These are phyloP conservation scores for Brenthis hecate DNA, from an alignment of 2,888 invertebrate genomes.

Conservation along the genomic window DNA sequence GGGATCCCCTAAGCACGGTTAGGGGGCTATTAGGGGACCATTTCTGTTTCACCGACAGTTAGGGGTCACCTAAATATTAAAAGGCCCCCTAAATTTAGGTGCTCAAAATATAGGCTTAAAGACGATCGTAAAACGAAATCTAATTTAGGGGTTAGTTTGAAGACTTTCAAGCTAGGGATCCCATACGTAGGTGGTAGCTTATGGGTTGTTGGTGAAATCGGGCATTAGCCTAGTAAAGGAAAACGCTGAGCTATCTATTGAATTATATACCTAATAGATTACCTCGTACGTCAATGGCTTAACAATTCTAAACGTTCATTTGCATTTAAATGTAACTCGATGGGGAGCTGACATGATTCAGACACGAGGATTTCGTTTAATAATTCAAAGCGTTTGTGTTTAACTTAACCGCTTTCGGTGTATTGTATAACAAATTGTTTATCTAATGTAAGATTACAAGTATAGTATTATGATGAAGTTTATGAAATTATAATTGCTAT, in stretches of 20 bases:
- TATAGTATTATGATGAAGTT: constrained; percentile 3
- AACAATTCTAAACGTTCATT: constrained; percentile 18
- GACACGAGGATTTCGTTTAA: constrained; percentile 16
- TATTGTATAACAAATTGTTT: background rate
- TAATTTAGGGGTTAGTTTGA: no score
- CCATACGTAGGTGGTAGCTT: no score
- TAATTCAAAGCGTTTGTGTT: constrained; percentile 16
- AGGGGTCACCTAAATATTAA: no score
- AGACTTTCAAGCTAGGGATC: no score
- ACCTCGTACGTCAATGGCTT: constrained; percentile 15
- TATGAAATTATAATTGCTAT: background rate
- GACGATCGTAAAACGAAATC: no score
- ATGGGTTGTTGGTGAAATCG: no score
- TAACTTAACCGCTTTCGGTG: background rate
- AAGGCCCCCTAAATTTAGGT: no score
- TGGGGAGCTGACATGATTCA: constrained; percentile 14
- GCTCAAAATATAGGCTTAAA: no score
- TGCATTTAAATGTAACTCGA: constrained; percentile 22
- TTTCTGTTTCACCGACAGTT: no score
- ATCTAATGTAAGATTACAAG: background rate
- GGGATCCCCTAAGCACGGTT: no score
- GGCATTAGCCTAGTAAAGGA: no score
- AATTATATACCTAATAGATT: constrained; percentile 5
- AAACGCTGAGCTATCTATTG: background rate
- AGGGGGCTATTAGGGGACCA: no score